Conservation (phyloP, 2,888 invertebrate genomes). For the Drosophila atripex region DNA sequence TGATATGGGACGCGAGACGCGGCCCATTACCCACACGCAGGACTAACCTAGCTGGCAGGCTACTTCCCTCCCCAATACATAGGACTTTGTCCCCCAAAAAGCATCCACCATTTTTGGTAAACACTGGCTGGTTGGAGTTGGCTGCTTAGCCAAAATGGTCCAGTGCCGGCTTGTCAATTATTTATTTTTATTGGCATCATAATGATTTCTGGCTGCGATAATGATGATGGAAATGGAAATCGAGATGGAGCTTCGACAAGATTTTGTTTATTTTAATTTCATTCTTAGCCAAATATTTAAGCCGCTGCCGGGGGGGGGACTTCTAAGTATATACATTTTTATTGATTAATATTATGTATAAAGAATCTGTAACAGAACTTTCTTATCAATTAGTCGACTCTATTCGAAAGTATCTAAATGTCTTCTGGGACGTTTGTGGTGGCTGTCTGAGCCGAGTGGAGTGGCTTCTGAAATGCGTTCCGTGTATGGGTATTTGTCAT, state of each 20-base stretch:
- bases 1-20: constrained; percentile 72
- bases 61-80: constrained; percentile 8
- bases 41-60: constrained; percentile 27
- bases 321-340: not conserved
- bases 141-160: constrained; percentile 65
- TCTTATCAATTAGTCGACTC: constrained; percentile 13
- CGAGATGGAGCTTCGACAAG: not conserved
- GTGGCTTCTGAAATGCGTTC: constrained; percentile 70
- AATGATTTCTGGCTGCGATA: constrained; percentile 54
- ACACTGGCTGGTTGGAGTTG: constrained; percentile 52
- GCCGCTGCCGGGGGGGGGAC: constrained; percentile 55
- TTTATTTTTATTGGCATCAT: constrained; percentile 74
- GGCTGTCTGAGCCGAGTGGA: constrained; percentile 32
- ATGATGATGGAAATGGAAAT: constrained; percentile 36
- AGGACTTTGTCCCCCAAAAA: not conserved
- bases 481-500: constrained; percentile 59
- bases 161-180: constrained; percentile 57
- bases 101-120: constrained; percentile 10
- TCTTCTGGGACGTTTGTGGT: not conserved
- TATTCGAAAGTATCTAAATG: constrained; percentile 32
- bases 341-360: not conserved
- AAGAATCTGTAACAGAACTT: not conserved
- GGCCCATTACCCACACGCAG: constrained; percentile 70
- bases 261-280: constrained; percentile 52
- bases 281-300: constrained; percentile 69